Evolutionary conservation across 2,113 vertebrate species (phyloP), one percentile per base, ranked within the genome.

Genomic region (Pollachius pollachius): DNA sequence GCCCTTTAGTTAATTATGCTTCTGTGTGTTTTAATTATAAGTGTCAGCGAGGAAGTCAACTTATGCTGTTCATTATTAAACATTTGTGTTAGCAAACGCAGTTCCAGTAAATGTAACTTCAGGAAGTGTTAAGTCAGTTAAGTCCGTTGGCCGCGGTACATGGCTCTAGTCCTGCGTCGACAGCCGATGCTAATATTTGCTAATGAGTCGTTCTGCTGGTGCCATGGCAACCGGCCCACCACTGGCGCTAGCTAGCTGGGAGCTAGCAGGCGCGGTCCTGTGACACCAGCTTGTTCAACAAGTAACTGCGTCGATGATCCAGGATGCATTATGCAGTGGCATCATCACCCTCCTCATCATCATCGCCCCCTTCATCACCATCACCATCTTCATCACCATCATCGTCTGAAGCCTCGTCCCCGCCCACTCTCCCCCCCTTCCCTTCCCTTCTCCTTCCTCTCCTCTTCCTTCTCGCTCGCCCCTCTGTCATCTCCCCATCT

Each of bases 241-340:
- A 27, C 78, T 56, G 68, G 64, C 17, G 77, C 65, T 75, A 84
- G 62, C 62, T 15, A 23, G 60, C 27, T 34, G 17, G 62, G 4
- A 63, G 16, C 11, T 61, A 72, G 73, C 71, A 80, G 81, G 76
- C 83, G 80, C 71, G 80, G 69, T 80, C 73, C 84, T 79, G 77
- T 77, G 82, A 89, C 84, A 86, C 84, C 63, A 71, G 25, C 72
- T 72, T 70, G 62, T 70, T 69, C 80, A 73, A 64, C 81, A 62
- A 80, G 67, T 66, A 69, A 70, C 76, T 63, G 64, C 13, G 75
- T 76, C 67, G 83, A 76, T 64, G 76, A 81, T 81, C 78, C 57
- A 56, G 62, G 48, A 87, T 87, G 85, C 82, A 89, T 89, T 80
- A 89, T 89, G 85, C 82, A 87, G 84, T 60, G 87, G 61, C 56